Evolutionary conservation across 2,113 vertebrate species (phyloP), one percentile per base, ranked within the genome.

Genomic region (Oceanites oceanicus): DNA sequence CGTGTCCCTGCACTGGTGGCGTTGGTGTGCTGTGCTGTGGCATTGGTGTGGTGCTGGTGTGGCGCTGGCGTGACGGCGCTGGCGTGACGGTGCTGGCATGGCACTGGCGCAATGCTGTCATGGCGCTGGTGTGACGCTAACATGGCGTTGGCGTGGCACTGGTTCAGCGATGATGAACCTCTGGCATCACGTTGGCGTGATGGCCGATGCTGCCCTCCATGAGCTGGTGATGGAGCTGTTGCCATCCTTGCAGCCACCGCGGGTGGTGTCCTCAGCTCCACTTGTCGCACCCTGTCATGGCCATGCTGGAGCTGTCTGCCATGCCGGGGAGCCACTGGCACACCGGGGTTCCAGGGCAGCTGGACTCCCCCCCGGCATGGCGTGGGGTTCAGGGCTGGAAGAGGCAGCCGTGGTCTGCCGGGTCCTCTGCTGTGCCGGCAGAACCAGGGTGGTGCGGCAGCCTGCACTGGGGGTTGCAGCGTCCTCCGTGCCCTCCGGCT

Each of bases 381-480:
- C 2, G 6, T 50, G 49, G 26, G 40, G 45, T 83, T 17, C 25
- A 26, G 30, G 49, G 42, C 55, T 66, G 53, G 45, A 73, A 62
- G 71, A 53, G 63, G 58, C 20, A 45, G 36, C 36, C 1, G 0
- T 14, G 49, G 9, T 58, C n/a, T 73, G 58, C 38, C 4, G 5
- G 42, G 32, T 50, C 53, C 55, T 84, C 3, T 53, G 38, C 72
- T 53, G 23, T 55, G 72, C 56, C 8, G 6, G 34, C 25, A n/a
- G 59, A 66, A 61, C 53, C 65, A 15, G 25, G 47, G n/a, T 2
- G 1, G 9, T 10, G 12, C 2, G 1, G 32, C 56, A 77, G 44
- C 49, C 26, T 7, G 32, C 2, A 2, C 38, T 0, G 1, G 14
- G 10, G 58, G 5, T 9, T 23, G 4, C 52, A 13, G 40, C 3